Percentiles rank a stretch among this genome's conserved stretches.
Evolutionary conservation across 2,888 invertebrate species (phyloP).

Genomic region (Caenorhabditis sp.): DNA sequence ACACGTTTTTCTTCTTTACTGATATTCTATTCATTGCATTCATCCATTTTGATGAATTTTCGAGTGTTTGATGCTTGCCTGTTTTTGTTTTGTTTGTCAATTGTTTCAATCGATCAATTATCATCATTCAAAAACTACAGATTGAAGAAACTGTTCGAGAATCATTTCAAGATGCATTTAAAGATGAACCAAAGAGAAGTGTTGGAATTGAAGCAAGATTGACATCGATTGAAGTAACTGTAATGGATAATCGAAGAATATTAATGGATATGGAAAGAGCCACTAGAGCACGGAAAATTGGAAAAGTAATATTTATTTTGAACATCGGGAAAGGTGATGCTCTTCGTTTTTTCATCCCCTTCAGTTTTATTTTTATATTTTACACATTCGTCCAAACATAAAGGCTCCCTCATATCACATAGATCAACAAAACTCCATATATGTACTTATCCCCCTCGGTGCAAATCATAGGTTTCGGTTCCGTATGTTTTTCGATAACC

Average conservation of each 20-base stretch:
- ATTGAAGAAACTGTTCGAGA: constrained; percentile 19
- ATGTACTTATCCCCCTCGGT: too few relatives aligned
- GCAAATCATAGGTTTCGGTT: too few relatives aligned
- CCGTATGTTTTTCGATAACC: background rate
- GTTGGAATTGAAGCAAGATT: constrained; percentile 7
- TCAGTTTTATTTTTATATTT: too few relatives aligned
- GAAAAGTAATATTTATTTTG: background rate
- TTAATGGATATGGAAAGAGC: constrained; percentile 13
- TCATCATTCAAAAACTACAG: too few relatives aligned
- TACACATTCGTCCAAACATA: too few relatives aligned
- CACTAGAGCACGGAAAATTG: background rate
- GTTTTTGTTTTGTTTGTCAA: background rate
- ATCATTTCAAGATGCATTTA: constrained; percentile 15
- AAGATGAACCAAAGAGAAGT: background rate
- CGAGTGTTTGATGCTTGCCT: background rate
- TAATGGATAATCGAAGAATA: constrained; percentile 12
- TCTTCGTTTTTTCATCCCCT: too few relatives aligned
- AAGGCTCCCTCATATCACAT: too few relatives aligned
- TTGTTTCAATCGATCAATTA: too few relatives aligned
- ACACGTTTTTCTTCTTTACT: background rate
- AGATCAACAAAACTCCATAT: too few relatives aligned
- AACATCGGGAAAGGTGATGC: too few relatives aligned
- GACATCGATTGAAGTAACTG: background rate
- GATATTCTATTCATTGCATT: background rate
- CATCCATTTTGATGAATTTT: background rate